Percentiles rank a stretch among this genome's conserved stretches.
Conservation (phyloP, 2,797 vertebrate species). For the Sebastes diaconus region DNA sequence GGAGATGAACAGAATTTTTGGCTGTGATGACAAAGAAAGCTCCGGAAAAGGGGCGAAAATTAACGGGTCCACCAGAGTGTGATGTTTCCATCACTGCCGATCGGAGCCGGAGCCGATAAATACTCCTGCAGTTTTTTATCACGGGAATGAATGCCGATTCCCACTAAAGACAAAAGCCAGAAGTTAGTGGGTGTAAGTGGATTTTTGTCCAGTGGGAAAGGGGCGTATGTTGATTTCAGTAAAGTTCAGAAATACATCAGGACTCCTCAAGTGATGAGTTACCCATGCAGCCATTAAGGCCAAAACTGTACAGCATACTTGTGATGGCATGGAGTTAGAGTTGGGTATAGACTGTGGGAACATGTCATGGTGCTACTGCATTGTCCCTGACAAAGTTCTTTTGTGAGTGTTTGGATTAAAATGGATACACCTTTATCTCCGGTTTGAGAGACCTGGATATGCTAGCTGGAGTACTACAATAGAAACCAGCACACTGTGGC, state of each 20-base stretch:
- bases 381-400: neutral
- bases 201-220: neutral
- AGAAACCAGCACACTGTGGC: neutral
- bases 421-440: neutral
- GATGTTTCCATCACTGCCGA: neutral
- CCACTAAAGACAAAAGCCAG: neutral
- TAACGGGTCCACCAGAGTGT: neutral
- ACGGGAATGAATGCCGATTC: too few species aligned
- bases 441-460: too few species aligned
- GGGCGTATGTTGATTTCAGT: neutral
- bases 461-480: neutral
- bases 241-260: neutral
- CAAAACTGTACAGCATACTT: neutral
- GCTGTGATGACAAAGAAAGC: neutral
- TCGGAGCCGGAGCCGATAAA: too few species aligned
- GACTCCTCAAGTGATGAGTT: neutral
- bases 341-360: neutral
- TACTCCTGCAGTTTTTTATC: too few species aligned
- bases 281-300: neutral
- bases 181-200: neutral
- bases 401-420: neutral
- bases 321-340: neutral
- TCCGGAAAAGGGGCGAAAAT: neutral
- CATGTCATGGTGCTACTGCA: neutral
- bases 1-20: neutral